phyloP scores from a whole-genome alignment of 2,797 vertebrate genomes.

The Pseudopleuronectes americanus region DNA sequence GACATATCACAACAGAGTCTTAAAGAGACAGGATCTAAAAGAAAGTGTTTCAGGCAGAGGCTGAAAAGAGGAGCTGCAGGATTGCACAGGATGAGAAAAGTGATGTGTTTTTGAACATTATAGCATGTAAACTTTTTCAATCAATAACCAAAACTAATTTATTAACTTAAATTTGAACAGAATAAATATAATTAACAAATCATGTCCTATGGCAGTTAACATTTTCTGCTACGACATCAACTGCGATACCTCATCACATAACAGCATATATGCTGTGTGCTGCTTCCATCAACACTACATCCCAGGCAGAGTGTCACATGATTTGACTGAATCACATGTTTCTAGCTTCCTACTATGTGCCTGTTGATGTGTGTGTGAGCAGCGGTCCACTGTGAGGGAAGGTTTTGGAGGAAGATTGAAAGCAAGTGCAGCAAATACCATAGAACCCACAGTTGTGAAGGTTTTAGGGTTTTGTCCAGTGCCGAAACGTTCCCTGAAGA shows the following conservation, averaged over 20 bases:
- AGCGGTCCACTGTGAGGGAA: conserved; percentile 6
- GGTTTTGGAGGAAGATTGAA: conserved; percentile 34
- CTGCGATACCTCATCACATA: neutral
- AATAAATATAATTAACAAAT: neutral
- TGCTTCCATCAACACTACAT: neutral
- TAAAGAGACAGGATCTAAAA: too few relatives aligned
- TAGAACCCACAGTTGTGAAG: conserved; percentile 45
- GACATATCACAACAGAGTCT: too few relatives aligned
- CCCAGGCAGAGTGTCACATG: neutral
- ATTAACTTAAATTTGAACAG: too few relatives aligned
- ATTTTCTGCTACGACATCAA: neutral
- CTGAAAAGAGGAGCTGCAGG: too few relatives aligned
- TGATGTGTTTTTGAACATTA: too few relatives aligned
- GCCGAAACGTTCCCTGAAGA: conserved; percentile 40
- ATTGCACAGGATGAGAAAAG: too few relatives aligned
- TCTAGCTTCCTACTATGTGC: neutral
- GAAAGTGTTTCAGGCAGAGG: too few relatives aligned
- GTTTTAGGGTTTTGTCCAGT: conserved; percentile 28
- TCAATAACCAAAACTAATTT: too few relatives aligned
- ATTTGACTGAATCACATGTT: neutral
- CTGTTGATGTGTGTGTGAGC: conserved; percentile 21
- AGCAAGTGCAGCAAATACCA: conserved; percentile 56
- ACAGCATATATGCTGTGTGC: neutral
- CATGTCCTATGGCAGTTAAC: neutral
- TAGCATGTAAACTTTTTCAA: too few relatives aligned